Base-by-base conservation (phyloP, 2,797 vertebrate genomes). In the Hydrocynus forskahlii region DNA sequence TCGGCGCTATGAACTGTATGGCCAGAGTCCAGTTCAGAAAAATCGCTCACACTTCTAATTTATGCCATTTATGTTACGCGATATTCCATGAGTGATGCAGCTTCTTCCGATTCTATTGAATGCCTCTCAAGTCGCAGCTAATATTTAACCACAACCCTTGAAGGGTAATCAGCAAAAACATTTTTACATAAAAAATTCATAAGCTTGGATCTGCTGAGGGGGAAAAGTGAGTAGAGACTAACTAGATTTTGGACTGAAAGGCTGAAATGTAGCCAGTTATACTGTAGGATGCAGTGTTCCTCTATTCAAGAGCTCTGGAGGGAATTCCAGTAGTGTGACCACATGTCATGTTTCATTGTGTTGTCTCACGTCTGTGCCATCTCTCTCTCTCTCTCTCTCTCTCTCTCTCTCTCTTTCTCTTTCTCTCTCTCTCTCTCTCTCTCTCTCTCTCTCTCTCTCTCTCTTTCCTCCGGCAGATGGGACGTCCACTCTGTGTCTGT, bases 401-500 rank as follows among this genome's bases (percentile, higher is more conserved):
- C 50, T 55, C 21, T 81, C 29, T 70, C 52, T 57, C 40, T 67
- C 17, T 83, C 23, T 76, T 67, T 64, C 76, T 29, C 29, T 29
- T 3, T 29, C 29, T 29, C 29, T 29, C 29, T 29, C 29, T 29
- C 29, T 29, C 29, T 29, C 29, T 29, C 55, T 68, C 43, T 80
- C 38, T 73, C 57, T 70, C 43, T 59, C 17, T 71, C 62, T 63
- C 50, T 55, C 21, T 81, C 29, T 70, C 52, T 57, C 40, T 67
- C 17, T 83, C n/a, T 77, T 70, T 64, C 75, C 87, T 87, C 74
- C 85, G 93, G 91, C 93, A 91, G 96, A 96, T 87, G 92, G 95
- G 87, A 96, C 96, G 29, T 96, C 97, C 17, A 96, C 96, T 0
- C 94, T 97, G 90, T 95, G 95, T 38, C 94, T 99, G 74, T 94